These are phyloP conservation scores for Galagoides demidoff DNA, from an alignment of 2,797 vertebrate genomes.

Conservation along the genomic window DNA sequence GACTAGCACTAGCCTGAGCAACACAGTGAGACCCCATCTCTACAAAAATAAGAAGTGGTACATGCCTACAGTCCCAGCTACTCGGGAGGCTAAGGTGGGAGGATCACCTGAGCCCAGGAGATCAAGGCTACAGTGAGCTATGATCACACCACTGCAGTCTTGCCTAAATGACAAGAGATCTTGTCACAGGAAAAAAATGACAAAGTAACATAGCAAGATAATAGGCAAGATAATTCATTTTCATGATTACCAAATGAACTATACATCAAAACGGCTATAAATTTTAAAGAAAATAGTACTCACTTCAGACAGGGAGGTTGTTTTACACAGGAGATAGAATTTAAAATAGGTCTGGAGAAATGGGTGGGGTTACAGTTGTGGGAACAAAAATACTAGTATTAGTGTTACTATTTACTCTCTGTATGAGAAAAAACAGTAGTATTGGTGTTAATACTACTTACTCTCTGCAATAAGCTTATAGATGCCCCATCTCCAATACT, in stretches of 20 bases:
- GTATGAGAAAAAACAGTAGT: background rate
- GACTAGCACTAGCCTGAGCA: background rate
- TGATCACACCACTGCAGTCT: background rate
- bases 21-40: background rate
- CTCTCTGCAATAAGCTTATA: background rate
- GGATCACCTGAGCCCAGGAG: background rate
- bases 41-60: background rate
- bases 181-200: background rate
- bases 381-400: background rate
- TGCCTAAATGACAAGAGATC: background rate
- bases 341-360: slow-evolving; percentile 36
- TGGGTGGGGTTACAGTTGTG: background rate
- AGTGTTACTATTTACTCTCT: background rate
- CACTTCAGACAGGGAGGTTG: slow-evolving; percentile 10
- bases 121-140: background rate
- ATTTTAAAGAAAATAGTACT: slow-evolving; percentile 37
- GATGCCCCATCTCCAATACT: background rate
- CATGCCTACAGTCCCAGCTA: background rate
- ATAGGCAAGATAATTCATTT: slow-evolving; percentile 48
- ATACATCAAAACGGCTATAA: slow-evolving; percentile 4
- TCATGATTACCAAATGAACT: slow-evolving; percentile 42
- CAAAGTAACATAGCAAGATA: slow-evolving; percentile 19
- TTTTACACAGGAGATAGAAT: slow-evolving; percentile 29
- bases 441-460: slow-evolving; percentile 8
- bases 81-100: background rate